Base-by-base conservation (phyloP, 2,888 invertebrate genomes). In the Chironomus riparius region DNA sequence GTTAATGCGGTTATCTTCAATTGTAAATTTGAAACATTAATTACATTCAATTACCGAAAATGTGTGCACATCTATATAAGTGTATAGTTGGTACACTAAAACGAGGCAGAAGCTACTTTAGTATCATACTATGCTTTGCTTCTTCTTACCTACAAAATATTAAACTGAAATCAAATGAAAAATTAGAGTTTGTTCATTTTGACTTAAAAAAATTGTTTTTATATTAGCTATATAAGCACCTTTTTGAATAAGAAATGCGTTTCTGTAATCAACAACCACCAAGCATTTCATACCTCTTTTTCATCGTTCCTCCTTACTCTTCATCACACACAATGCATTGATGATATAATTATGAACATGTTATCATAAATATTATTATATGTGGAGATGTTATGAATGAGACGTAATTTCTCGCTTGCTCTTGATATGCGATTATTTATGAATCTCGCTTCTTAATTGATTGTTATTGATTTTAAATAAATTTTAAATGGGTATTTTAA, bases 391-490 rank as follows among this genome's bases (percentile, higher is more conserved):
- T 73, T 73, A 73, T 73, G 61, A 73, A 73, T 73, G 72, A 73
- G 72, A 73, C 72, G 72, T 73, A 73, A 73, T 73, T 73, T 73
- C 62, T 73, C 56, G 65, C 38, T 65, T 22, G 21, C 65, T 65
- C 65, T 22, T 68, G 38, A 38, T 68, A 28, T 68, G 38, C 70
- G 18, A 73, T 73, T 61, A 73, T 73, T 73, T 73, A 73, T 73
- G 72, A 62, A 73, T 50, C 72, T 56, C 61, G 28, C 72, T 38
- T 47, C 65, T 73, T 73, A 73, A 73, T 73, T 73, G 72, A 73
- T 73, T 73, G 72, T 73, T 73, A 73, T 73, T 73, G 72, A 62
- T 73, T 62, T 73, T 73, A 73, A 73, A 73, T 73, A 73, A 73
- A 73, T 73, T 73, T 70, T 73, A 73, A 73, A 73, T 62, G 56